These are phyloP conservation scores for Macquaria ambigua DNA, from an alignment of 2,113 vertebrate genomes.

Conservation along the genomic window DNA sequence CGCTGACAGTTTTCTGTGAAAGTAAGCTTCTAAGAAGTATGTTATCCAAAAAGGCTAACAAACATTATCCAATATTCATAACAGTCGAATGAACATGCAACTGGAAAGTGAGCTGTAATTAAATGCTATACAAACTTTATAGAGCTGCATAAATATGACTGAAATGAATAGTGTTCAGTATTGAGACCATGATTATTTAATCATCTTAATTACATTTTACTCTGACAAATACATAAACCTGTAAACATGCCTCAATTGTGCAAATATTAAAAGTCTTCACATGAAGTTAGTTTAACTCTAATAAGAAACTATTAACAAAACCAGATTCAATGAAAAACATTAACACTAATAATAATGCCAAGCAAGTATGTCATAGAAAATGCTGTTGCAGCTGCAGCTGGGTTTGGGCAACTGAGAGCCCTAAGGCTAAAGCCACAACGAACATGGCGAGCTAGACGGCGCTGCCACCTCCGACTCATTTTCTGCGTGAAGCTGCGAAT, in stretches of 20 bases:
- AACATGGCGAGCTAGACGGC: neutral
- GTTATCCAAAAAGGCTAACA: constrained; percentile 50
- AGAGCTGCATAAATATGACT: neutral
- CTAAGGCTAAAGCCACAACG: neutral
- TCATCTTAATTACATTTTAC: neutral
- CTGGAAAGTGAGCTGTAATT: neutral
- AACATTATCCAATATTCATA: constrained; percentile 52
- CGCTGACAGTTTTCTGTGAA: constrained; percentile 69
- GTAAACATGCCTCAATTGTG: neutral
- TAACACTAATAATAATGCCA: too few relatives aligned
- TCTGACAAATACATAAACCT: neutral
- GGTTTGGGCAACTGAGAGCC: neutral
- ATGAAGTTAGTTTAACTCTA: neutral
- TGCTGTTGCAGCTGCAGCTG: neutral
- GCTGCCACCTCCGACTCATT: neutral
- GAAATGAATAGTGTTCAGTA: neutral
- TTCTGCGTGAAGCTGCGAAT: neutral
- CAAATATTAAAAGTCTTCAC: neutral
- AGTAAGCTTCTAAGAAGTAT: constrained; percentile 73
- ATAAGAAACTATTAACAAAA: neutral
- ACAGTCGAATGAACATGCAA: constrained; percentile 1
- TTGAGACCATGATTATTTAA: neutral
- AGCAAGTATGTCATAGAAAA: neutral
- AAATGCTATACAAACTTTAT: neutral
- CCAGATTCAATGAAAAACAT: neutral